Evolutionary conservation across 2,113 vertebrate genomes (phyloP).

Genomic region (Hucho hucho): DNA sequence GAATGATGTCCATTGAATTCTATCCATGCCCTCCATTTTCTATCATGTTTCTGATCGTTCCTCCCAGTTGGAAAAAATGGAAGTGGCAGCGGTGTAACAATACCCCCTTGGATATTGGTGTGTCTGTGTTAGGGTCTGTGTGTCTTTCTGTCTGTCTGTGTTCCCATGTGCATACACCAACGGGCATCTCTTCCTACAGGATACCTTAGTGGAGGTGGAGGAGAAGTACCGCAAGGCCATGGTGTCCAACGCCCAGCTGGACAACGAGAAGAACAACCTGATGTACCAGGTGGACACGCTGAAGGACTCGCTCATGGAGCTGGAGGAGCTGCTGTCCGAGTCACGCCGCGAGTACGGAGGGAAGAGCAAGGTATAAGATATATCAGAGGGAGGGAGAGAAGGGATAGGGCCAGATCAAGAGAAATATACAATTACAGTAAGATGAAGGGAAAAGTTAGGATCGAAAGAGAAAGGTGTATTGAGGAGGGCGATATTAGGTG

Average conservation of each 20-base stretch:
- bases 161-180: background rate
- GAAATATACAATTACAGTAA: too few relatives aligned
- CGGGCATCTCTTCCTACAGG: slow-evolving; percentile 66
- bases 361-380: slow-evolving; percentile 80
- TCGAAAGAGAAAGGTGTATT: too few relatives aligned
- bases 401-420: background rate
- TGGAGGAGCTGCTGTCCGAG: slow-evolving; percentile 93
- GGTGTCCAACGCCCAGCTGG: slow-evolving; percentile 96
- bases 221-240: slow-evolving; percentile 96
- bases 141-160: background rate
- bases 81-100: background rate
- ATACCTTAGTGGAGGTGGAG: slow-evolving; percentile 84
- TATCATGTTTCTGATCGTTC: too few relatives aligned
- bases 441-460: too few relatives aligned
- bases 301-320: slow-evolving; percentile 85
- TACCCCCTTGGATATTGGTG: too few relatives aligned
- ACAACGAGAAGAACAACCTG: slow-evolving; percentile 95
- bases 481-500: too few relatives aligned
- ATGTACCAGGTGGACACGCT: slow-evolving; percentile 96
- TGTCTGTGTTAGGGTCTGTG: background rate
- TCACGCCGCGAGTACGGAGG: slow-evolving; percentile 83
- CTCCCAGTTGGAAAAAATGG: background rate
- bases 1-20: too few relatives aligned
- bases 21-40: background rate
- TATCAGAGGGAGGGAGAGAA: background rate